A percentile compares a stretch with the other conserved stretches of the same genome.
Conservation (phyloP, 2,888 invertebrate genomes). For the Andrena fulva region DNA sequence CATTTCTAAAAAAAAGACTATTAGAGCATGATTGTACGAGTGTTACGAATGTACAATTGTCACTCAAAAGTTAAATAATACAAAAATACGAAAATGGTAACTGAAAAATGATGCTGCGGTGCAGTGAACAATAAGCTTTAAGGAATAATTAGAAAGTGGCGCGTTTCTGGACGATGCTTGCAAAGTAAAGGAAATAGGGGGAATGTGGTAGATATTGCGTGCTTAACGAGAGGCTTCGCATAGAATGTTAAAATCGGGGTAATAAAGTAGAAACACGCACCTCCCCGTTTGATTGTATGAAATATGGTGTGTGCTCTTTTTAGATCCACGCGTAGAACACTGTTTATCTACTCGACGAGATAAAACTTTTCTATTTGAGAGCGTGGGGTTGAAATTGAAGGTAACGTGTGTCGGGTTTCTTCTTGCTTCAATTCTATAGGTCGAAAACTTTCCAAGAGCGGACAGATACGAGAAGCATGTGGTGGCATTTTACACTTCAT, state of each 20-base stretch:
- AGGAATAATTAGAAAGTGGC: too few relatives aligned
- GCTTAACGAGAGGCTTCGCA: too few relatives aligned
- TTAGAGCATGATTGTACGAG: too few relatives aligned
- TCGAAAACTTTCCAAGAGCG: neutral
- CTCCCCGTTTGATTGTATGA: neutral
- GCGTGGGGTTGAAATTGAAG: slow-evolving; percentile 1
- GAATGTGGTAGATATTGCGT: too few relatives aligned
- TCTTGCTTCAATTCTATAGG: neutral
- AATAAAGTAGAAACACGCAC: slow-evolving; percentile 2
- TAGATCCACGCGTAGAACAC: slow-evolving; percentile 14
- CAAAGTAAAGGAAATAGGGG: neutral
- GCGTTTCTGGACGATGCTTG: too few relatives aligned
- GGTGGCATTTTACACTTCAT: neutral
- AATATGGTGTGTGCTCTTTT: slow-evolving; percentile 22
- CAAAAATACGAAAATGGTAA: too few relatives aligned
- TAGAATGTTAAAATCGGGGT: neutral
- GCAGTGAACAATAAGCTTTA: too few relatives aligned
- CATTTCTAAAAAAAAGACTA: too few relatives aligned
- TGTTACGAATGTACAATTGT: too few relatives aligned
- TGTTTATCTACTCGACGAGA: slow-evolving; percentile 19
- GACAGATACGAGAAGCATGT: neutral
- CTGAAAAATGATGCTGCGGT: too few relatives aligned
- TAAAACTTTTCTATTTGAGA: slow-evolving; percentile 14
- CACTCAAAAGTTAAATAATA: too few relatives aligned
- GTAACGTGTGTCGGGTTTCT: slow-evolving; percentile 4